Base-by-base conservation (phyloP, 2,113 vertebrate genomes). In the Sapayoa aenigma region DNA sequence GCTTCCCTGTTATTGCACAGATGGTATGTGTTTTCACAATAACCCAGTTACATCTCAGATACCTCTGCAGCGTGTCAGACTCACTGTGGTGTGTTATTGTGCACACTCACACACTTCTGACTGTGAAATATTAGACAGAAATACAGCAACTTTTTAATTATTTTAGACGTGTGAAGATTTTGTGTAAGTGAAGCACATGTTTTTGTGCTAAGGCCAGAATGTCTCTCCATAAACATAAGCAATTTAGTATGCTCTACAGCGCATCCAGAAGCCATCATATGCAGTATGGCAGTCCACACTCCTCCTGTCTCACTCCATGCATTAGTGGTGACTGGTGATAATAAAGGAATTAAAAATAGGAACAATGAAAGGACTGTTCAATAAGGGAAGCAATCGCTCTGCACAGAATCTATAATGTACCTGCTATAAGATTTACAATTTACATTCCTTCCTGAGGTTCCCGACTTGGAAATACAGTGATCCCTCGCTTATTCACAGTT, bases 1-100 rank as follows among this genome's bases (percentile, higher is more conserved):
- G 79, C 79, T 58, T 69, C 23, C 14, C 30, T 80, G 68, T 86
- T 50, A 42, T 63, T 80, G 55, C 85, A 58, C 88, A 95, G 90
- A 93, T 90, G 88, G 85, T 71, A 56, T 62, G 25, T 77, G 47
- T 79, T 95, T 92, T 55, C 83, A 86, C 30, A 77, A 59, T 47
- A 85, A 58, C 39, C 58, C 76, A 37, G 37, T 37, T 66, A 59
- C 55, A 67, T 60, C 73, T 87, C 84, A 75, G 55, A 80, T 44
- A 62, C 33, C 44, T 83, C 76, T 95, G 35, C 68, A 59, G 59
- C 35, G 50, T 89, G 89, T 92, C 93, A 92, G 42, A 39, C 30
- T 63, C 50, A 47, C 33, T 28, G 37, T 49, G 59, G 14, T 87
- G 53, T 80, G 79, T 58, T 90, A 31, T 1, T 49, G 33, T 39